These are phyloP conservation scores for Aplodontia rufa DNA, from an alignment of 2,113 vertebrate species.

Conservation along the genomic window DNA sequence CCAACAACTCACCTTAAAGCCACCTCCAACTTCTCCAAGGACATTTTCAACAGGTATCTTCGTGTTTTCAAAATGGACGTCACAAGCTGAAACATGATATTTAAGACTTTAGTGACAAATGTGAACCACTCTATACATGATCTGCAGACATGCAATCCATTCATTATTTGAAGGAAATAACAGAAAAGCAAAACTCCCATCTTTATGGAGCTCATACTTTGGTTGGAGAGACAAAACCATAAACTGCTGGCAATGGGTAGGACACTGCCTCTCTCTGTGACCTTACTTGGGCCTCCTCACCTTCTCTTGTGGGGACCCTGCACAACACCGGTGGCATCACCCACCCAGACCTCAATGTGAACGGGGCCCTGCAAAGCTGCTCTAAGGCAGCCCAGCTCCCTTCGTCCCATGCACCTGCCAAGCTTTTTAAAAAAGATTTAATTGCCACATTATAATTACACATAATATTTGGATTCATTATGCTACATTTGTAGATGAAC, in stretches of 20 bases:
- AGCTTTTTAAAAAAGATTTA: too few species aligned
- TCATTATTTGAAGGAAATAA: background rate
- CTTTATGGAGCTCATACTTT: background rate
- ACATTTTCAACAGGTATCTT: constrained; percentile 95
- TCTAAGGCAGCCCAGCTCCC: too few species aligned
- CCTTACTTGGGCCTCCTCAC: too few species aligned
- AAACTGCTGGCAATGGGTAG: too few species aligned
- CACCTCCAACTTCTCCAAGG: constrained; percentile 95
- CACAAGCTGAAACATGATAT: constrained; percentile 88
- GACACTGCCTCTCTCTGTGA: too few species aligned
- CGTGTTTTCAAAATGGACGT: constrained; percentile 95
- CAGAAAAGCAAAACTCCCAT: background rate
- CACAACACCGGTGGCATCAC: too few species aligned
- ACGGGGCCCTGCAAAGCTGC: too few species aligned
- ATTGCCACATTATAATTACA: too few species aligned
- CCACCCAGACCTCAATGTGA: rapidly evolving
- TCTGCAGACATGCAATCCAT: rapidly evolving
- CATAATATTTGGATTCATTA: too few species aligned
- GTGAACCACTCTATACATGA: background rate
- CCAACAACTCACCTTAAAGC: constrained; percentile 92
- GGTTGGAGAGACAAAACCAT: background rate
- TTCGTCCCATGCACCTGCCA: too few species aligned
- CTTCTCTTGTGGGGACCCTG: too few species aligned
- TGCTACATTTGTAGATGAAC: too few species aligned
- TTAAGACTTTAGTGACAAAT: background rate